A percentile compares a stretch with the other conserved stretches of the same genome.
Evolutionary conservation across 2,113 vertebrate genomes (phyloP).

Genomic region (Nothocercus nigrocapillus): DNA sequence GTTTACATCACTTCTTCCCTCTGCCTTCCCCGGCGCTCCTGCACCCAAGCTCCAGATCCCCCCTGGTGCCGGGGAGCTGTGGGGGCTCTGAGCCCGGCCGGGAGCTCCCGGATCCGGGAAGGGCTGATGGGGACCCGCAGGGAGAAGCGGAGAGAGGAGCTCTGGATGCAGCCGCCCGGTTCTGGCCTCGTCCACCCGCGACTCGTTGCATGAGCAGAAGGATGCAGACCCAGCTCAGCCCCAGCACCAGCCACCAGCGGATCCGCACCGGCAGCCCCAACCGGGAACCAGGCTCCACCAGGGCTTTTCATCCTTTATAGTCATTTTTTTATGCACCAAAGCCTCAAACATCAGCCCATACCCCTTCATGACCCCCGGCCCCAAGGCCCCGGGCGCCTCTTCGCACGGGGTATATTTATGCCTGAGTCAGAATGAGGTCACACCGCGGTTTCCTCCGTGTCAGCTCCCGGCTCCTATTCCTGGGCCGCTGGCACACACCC

Average conservation of each 20-base stretch:
- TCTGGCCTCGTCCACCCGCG: neutral
- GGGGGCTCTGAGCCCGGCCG: neutral
- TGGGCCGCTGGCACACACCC: constrained; percentile 23
- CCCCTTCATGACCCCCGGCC: neutral
- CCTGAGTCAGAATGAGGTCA: constrained; percentile 69
- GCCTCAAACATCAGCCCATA: neutral
- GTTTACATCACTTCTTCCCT: constrained; percentile 70
- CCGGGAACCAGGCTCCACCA: neutral
- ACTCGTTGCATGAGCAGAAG: neutral
- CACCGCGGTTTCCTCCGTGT: constrained; percentile 45
- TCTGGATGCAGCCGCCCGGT: neutral
- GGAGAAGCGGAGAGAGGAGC: neutral
- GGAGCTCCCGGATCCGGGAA: neutral
- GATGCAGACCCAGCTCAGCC: neutral
- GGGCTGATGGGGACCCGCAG: neutral
- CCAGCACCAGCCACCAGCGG: neutral
- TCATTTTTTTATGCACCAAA: neutral
- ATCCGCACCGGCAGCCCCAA: neutral
- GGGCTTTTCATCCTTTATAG: too few relatives aligned
- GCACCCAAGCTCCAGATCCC: neutral
- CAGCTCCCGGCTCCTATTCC: constrained; percentile 56
- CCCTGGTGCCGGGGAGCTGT: neutral
- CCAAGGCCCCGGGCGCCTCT: neutral
- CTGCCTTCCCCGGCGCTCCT: neutral
- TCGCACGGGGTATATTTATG: neutral